A percentile compares a stretch with the other conserved stretches of the same genome.
Conservation (phyloP, 2,888 invertebrate genomes). For the Abrostola triplasia region DNA sequence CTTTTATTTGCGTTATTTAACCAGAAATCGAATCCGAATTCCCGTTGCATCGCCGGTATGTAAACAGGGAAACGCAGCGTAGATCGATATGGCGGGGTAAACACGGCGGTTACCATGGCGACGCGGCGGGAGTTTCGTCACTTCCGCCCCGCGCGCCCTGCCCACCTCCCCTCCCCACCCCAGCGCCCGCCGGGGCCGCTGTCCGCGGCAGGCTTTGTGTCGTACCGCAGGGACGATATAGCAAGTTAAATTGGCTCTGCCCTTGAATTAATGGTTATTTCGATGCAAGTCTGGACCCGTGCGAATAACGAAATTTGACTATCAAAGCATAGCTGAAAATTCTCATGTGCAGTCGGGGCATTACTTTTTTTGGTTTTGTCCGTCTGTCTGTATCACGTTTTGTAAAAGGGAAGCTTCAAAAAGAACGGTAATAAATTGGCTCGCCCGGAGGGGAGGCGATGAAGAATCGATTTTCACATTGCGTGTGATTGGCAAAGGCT, state of each 20-base stretch:
- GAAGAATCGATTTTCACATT: background rate
- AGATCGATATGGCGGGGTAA: conserved; percentile 86
- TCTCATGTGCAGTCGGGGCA: conserved; percentile 18
- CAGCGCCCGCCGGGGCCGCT: conserved; percentile 62
- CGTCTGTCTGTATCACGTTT: conserved; percentile 1
- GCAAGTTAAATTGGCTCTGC: conserved; percentile 55
- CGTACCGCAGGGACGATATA: conserved; percentile 41
- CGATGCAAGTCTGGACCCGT: conserved; percentile 37
- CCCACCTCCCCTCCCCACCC: conserved; percentile 35
- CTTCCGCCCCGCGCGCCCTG: conserved; percentile 70
- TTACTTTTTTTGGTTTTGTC: conserved; percentile 14
- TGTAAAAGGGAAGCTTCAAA: background rate
- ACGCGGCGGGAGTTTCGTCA: conserved; percentile 80
- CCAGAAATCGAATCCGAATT: conserved; percentile 48
- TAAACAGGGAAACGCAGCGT: conserved; percentile 78
- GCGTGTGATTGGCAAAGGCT: background rate
- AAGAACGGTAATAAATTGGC: background rate
- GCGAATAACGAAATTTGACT: conserved; percentile 47
- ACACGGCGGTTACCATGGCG: conserved; percentile 85
- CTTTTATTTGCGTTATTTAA: conserved; percentile 39
- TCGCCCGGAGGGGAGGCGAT: background rate
- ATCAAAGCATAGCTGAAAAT: conserved; percentile 34
- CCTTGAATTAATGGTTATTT: conserved; percentile 53
- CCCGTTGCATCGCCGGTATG: conserved; percentile 66
- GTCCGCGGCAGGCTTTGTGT: conserved; percentile 66